Conservation (phyloP, 2,797 vertebrate genomes). For the Remorina albescens region DNA sequence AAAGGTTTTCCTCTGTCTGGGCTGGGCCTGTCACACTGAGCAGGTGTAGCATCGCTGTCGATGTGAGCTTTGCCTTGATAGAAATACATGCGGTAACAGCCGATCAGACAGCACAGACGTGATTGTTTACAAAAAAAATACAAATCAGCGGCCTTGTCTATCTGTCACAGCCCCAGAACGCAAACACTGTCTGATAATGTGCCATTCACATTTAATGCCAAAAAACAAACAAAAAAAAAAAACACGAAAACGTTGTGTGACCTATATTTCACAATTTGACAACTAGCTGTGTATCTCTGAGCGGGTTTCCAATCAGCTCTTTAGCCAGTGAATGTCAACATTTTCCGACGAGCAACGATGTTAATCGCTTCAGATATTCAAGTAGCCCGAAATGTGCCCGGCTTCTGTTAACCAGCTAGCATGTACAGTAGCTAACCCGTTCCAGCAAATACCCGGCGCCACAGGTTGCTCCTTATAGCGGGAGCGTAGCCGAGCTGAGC, state of each 20-base stretch:
- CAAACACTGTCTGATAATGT: conserved; percentile 6
- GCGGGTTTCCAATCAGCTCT: neutral
- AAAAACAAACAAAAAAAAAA: neutral
- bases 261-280: conserved; percentile 67
- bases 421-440: conserved; percentile 51
- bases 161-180: conserved; percentile 20
- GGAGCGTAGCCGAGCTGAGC: neutral
- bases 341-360: conserved; percentile 4
- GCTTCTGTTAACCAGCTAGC: conserved; percentile 61
- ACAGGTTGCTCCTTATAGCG: conserved; percentile 58
- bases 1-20: conserved; percentile 66
- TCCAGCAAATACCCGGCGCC: conserved; percentile 72
- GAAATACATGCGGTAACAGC: conserved; percentile 21
- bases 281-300: neutral
- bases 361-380: conserved; percentile 15
- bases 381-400: conserved; percentile 32
- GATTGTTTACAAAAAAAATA: conserved; percentile 21
- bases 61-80: conserved; percentile 10
- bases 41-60: conserved; percentile 65
- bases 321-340: neutral
- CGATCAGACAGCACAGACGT: conserved; percentile 1
- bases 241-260: conserved; percentile 39
- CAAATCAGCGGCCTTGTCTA: no score
- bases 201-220: conserved; percentile 3
- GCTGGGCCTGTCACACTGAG: conserved; percentile 55